A percentile compares a stretch with the other conserved stretches of the same genome.
Conservation (phyloP, 2,888 invertebrate species). For the Stenodera caucasica region DNA sequence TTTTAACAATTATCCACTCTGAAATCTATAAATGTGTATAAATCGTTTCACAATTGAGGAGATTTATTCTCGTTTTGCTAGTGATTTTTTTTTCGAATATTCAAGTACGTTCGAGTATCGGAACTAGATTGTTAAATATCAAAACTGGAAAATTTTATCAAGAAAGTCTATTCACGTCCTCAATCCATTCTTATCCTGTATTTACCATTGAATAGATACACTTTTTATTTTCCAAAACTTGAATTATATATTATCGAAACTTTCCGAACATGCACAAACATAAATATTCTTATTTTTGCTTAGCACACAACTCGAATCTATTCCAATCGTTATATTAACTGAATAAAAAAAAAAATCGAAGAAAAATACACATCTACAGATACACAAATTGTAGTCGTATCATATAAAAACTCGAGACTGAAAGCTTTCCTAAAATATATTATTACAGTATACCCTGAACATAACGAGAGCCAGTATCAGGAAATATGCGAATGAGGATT, state of each 20-base stretch:
- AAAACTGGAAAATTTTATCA: neutral
- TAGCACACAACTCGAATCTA: neutral
- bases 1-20: too few relatives aligned
- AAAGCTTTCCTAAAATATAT: slow-evolving; percentile 16
- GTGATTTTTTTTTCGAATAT: neutral
- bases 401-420: slow-evolving; percentile 17
- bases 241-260: neutral
- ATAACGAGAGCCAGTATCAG: slow-evolving; percentile 13
- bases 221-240: neutral
- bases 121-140: neutral
- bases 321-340: neutral
- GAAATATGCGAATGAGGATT: slow-evolving; percentile 11
- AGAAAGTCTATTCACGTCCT: neutral
- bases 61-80: neutral
- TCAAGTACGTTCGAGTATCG: neutral
- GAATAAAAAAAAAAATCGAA: neutral
- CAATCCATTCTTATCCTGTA: neutral
- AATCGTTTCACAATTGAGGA: too few relatives aligned
- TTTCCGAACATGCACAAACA: neutral
- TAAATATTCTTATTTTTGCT: neutral
- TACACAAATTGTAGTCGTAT: slow-evolving; percentile 4
- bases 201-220: neutral
- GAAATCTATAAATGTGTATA: too few relatives aligned
- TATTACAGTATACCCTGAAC: slow-evolving; percentile 13
- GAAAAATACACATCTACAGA: neutral